Evolutionary conservation across 2,113 vertebrate genomes (phyloP), one percentile per base, ranked within the genome.

Genomic region (Hystrix cristata): DNA sequence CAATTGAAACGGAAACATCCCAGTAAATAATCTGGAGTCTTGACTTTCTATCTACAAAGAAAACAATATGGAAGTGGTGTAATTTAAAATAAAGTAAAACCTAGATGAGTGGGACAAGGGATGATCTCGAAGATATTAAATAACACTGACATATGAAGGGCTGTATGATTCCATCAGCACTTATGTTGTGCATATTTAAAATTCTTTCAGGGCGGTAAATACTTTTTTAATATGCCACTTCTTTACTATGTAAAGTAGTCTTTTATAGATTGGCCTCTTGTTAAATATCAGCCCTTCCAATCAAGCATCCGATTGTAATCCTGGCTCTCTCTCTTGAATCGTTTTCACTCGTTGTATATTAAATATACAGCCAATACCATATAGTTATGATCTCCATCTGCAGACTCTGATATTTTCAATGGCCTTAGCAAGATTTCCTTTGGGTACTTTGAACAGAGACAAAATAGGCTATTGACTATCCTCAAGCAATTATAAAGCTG

Each of bases 381-480:
- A 95, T 87, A 95, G 96, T 97, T 97, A 98, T 97, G 97, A 82
- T 95, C 96, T 97, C 97, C 97, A 98, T 98, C 97, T 98, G 97
- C 91, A 97, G 96, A 94, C 94, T 94, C 87, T 46, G 91, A 97
- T 98, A 97, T 96, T 98, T 98, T 96, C 92, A 97, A 84, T 94
- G 91, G 96, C 88, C 90, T 38, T 76, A 96, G 96, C 95, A 97
- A 97, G 97, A 98, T 98, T 98, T 98, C 98, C 97, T 98, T 95
- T 97, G 98, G 97, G 97, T 97, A 97, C 97, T 97, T 97, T 95
- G 97, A 98, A 92, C 96, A 97, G 97, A 98, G 85, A 95, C 97
- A 98, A 97, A 98, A 98, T 96, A 96, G 94, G 96, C 95, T 96
- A 97, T 98, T 1, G 34, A 84, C 96, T 95, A 87, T 97, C 95